Evolutionary conservation across 2,888 invertebrate species (phyloP).

Genomic region (Erebia aethiops): DNA sequence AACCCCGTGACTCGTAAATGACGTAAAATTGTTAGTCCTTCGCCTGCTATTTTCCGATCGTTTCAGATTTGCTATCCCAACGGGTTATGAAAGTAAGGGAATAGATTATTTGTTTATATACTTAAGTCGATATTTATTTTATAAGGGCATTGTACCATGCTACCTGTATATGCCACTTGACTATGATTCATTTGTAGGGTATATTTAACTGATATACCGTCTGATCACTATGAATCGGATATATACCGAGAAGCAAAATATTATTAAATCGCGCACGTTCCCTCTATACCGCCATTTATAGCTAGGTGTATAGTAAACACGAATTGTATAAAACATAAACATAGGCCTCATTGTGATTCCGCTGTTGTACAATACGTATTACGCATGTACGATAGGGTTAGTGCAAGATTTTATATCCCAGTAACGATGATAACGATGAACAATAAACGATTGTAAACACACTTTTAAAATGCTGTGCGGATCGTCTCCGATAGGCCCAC

Average conservation of each 20-base stretch:
- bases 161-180: too few relatives aligned
- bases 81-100: too few relatives aligned
- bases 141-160: background rate
- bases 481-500: too few relatives aligned
- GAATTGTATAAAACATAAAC: slow-evolving; percentile 23
- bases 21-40: too few relatives aligned
- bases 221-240: slow-evolving; percentile 17
- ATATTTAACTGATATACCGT: slow-evolving; percentile 1
- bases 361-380: slow-evolving; percentile 12
- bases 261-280: slow-evolving; percentile 25
- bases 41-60: too few relatives aligned
- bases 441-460: too few relatives aligned
- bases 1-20: too few relatives aligned
- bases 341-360: slow-evolving; percentile 25
- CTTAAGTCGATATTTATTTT: background rate
- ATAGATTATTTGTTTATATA: too few relatives aligned
- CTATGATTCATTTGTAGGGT: background rate
- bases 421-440: too few relatives aligned
- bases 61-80: too few relatives aligned
- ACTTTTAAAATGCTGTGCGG: too few relatives aligned
- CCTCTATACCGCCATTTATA: slow-evolving; percentile 14
- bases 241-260: slow-evolving; percentile 12
- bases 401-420: too few relatives aligned
- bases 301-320: slow-evolving; percentile 13
- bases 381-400: background rate